Percentiles rank a stretch among this genome's conserved stretches.
phyloP scores from a whole-genome alignment of 2,888 invertebrate genomes.

The Ormyrus rosae region DNA sequence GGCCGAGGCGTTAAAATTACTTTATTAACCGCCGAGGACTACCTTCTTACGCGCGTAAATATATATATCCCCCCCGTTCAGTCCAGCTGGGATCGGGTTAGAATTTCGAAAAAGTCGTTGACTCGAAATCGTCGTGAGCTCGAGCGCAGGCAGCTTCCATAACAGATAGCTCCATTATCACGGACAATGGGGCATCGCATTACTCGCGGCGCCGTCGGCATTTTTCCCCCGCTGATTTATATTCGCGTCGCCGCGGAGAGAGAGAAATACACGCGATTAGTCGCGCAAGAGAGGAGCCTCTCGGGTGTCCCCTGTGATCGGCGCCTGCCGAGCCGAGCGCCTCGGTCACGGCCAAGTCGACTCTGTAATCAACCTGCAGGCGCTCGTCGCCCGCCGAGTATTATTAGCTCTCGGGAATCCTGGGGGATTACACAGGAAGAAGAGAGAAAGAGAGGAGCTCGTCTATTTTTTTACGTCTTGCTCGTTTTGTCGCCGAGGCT shows the following conservation, averaged over 20 bases:
- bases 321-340: background rate
- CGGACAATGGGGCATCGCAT: constrained; percentile 9
- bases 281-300: background rate
- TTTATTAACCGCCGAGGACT: constrained; percentile 13
- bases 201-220: background rate
- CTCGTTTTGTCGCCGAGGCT: too few species aligned
- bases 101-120: background rate
- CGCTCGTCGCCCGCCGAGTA: constrained; percentile 46
- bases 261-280: background rate
- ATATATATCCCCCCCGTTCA: background rate
- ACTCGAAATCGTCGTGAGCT: background rate
- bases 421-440: background rate
- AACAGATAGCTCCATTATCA: constrained; percentile 18
- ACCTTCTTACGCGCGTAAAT: background rate
- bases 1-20: background rate
- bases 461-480: too few species aligned
- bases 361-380: constrained; percentile 65
- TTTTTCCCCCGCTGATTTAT: constrained; percentile 5
- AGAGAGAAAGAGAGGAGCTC: background rate
- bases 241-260: background rate
- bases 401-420: constrained; percentile 21
- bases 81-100: background rate
- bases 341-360: constrained; percentile 48
- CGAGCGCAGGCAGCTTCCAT: background rate
- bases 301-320: too few species aligned